Evolutionary conservation across 2,888 invertebrate genomes (phyloP).

Genomic region (Scaptomyza cyrtandrae): DNA sequence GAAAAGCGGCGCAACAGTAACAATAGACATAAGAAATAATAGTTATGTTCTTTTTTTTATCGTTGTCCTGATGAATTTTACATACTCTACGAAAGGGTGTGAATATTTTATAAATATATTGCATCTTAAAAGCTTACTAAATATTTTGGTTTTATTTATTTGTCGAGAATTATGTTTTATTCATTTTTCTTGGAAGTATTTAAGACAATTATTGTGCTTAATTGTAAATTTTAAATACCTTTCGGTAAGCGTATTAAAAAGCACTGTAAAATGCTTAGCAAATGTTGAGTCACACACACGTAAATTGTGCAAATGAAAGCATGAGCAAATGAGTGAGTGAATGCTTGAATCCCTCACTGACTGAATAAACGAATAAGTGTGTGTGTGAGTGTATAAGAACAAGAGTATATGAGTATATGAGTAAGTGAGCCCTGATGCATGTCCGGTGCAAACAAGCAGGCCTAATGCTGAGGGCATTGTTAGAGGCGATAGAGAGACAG

Average conservation of each 20-base stretch:
- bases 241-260: conserved; percentile 7
- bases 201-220: too few species aligned
- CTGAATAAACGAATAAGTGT: conserved; percentile 48
- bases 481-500: conserved; percentile 37
- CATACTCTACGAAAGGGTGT: conserved; percentile 35
- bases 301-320: conserved; percentile 31
- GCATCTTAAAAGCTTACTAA: background rate
- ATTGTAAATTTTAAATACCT: background rate
- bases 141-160: background rate
- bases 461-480: conserved; percentile 62
- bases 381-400: conserved; percentile 23
- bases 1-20: conserved; percentile 70
- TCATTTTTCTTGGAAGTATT: too few species aligned
- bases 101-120: background rate
- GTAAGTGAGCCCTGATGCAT: conserved; percentile 64
- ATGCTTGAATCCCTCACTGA: conserved; percentile 28
- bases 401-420: conserved; percentile 5
- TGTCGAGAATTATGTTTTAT: background rate
- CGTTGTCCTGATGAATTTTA: conserved; percentile 6
- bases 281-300: conserved; percentile 32
- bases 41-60: conserved; percentile 6
- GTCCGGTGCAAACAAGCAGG: conserved; percentile 71
- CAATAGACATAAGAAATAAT: conserved; percentile 47
- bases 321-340: conserved; percentile 70
- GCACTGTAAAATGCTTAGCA: conserved; percentile 18